phyloP scores from a whole-genome alignment of 2,113 vertebrate species.

The Lynx canadensis region DNA sequence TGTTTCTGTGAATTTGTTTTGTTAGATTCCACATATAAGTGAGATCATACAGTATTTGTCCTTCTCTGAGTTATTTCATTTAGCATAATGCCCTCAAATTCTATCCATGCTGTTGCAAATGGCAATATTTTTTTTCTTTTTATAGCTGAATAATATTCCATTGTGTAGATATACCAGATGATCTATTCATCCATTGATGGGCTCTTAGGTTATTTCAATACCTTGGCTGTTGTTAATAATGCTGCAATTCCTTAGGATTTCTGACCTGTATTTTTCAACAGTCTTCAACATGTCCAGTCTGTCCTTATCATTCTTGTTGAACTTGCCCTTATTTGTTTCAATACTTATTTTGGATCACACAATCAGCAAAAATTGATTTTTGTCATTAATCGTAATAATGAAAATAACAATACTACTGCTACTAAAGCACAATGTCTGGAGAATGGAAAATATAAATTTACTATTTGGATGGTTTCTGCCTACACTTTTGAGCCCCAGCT shows the following conservation, averaged over 20 bases:
- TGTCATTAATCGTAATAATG: neutral
- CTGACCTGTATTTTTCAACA: neutral
- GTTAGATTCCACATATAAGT: neutral
- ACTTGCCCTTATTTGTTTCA: neutral
- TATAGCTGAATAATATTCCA: neutral
- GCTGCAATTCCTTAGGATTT: neutral
- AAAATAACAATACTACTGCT: neutral
- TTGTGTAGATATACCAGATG: neutral
- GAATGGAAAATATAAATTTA: neutral
- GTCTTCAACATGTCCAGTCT: neutral
- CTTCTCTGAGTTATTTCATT: neutral
- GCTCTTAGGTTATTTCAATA: neutral
- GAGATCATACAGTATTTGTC: neutral
- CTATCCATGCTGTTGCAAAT: neutral
- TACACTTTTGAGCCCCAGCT: neutral
- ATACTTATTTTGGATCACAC: neutral
- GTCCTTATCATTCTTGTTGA: neutral
- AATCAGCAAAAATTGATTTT: neutral
- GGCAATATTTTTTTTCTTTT: neutral
- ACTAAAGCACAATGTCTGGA: neutral
- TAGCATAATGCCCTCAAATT: neutral
- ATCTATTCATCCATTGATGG: neutral
- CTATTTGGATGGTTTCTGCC: neutral
- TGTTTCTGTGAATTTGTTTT: neutral
- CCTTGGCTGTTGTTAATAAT: neutral